Percentiles rank a stretch among this genome's conserved stretches.
phyloP scores from a whole-genome alignment of 2,888 invertebrate genomes.

The Lasioglossum calceatum region DNA sequence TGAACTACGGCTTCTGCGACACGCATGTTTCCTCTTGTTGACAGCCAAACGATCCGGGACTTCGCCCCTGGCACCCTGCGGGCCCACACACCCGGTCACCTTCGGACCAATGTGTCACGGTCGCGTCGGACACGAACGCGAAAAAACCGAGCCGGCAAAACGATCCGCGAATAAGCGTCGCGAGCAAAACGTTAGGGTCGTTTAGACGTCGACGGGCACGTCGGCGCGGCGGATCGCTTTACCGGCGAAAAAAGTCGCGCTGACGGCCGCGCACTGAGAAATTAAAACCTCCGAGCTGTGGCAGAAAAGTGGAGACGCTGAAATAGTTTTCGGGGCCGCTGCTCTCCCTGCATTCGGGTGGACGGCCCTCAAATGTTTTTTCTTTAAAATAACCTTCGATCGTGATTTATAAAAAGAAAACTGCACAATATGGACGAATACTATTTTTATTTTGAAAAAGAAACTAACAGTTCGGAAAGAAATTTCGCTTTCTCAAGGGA shows the following conservation, averaged over 20 bases:
- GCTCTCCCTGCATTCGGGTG: not conserved
- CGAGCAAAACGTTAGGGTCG: conserved; percentile 60
- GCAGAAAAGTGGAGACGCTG: not conserved
- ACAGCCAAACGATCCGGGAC: conserved; percentile 63
- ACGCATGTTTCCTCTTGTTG: conserved; percentile 61
- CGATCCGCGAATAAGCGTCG: conserved; percentile 56
- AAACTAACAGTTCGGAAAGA: too few relatives aligned
- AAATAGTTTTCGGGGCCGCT: not conserved
- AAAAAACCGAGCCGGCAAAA: conserved; percentile 20
- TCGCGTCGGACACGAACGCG: conserved; percentile 7
- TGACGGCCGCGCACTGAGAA: conserved; percentile 11
- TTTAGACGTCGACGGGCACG: conserved; percentile 56
- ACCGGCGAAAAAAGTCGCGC: conserved; percentile 18
- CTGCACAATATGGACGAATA: too few relatives aligned
- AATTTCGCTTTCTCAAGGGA: too few relatives aligned
- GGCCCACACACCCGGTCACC: conserved; percentile 42
- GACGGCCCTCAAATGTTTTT: too few relatives aligned
- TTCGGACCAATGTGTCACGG: conserved; percentile 20
- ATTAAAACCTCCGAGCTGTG: not conserved
- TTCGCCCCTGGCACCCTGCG: conserved; percentile 38
- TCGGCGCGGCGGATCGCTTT: conserved; percentile 35
- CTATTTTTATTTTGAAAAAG: too few relatives aligned
- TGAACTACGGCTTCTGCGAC: conserved; percentile 40
- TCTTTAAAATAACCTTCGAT: too few relatives aligned
- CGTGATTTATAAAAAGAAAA: too few relatives aligned